These are phyloP conservation scores for Sardinella longiceps DNA, from an alignment of 2,797 vertebrate species.

Conservation along the genomic window DNA sequence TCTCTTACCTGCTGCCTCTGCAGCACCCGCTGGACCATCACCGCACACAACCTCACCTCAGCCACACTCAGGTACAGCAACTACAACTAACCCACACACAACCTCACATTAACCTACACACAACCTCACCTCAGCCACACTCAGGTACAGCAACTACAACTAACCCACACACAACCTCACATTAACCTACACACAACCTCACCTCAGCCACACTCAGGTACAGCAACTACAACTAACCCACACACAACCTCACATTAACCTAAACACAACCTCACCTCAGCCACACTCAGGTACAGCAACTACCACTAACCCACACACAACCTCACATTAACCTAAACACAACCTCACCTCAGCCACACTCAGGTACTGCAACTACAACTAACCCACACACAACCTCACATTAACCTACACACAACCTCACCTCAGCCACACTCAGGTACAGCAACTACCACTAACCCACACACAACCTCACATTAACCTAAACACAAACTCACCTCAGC, in stretches of 20 bases:
- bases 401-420: conserved; percentile 61
- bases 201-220: conserved; percentile 63
- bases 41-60: conserved; percentile 64
- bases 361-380: too few species aligned
- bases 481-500: conserved; percentile 64
- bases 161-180: too few species aligned
- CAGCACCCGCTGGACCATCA: conserved; percentile 36
- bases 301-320: too few species aligned
- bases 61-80: conserved; percentile 52
- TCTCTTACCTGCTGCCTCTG: conserved; percentile 45
- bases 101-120: background rate
- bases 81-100: background rate
- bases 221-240: conserved; percentile 19
- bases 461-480: background rate
- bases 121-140: background rate
- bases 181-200: conserved; percentile 55
- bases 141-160: too few species aligned
- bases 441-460: background rate
- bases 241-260: conserved; percentile 65
- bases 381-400: too few species aligned
- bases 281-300: conserved; percentile 44
- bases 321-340: conserved; percentile 51
- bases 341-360: conserved; percentile 63
- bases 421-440: conserved; percentile 63
- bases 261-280: conserved; percentile 65